Evolutionary conservation across 2,797 vertebrate genomes (phyloP), one percentile per base, ranked within the genome.

Genomic region (Propithecus perrieri): DNA sequence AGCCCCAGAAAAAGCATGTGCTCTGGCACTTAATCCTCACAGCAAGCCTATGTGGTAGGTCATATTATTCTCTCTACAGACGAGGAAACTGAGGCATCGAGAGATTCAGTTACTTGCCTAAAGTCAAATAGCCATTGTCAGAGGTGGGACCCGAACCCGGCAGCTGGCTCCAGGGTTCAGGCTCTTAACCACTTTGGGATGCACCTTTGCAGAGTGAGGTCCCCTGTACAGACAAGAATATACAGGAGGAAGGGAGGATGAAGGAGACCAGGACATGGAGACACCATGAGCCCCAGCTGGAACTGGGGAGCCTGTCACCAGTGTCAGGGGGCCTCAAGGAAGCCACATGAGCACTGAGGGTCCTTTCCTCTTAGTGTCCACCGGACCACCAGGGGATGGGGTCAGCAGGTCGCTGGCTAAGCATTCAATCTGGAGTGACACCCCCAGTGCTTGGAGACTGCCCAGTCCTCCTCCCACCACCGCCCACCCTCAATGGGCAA

Each of bases 371-470:
- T 38, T 61, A 17, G 38, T 63, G 14, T 57, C 59, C 2, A 12
- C 22, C 65, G 88, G n/a, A 5, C 65, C 22, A 26, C 28, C 14
- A 2, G 26, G n/a, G 57, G 22, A 20, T 1, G 4, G 57, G 57
- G 26, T 89, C 63, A 8, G 69, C 53, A 74, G 33, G 59, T 41
- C 13, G 1, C 35, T 48, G 74, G 43, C 15, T 22, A 41, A 38
- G n/a, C 35, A 20, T 48, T n/a, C 28, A 0, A 13, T 53, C 50
- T 69, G 28, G 8, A 4, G 22, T 1, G 35, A 24, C 3, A 12
- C 38, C 3, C 7, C 3, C 22, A 4, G 53, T 43, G 24, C 75
- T 50, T 0, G 0, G 74, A 35, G 11, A 41, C 17, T 8, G 26
- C 15, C 48, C 24, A 7, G 43, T 14, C 12, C 18, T 11, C 35